Base-by-base conservation (phyloP, 2,888 invertebrate species). In the Drosophila tanythrix region DNA sequence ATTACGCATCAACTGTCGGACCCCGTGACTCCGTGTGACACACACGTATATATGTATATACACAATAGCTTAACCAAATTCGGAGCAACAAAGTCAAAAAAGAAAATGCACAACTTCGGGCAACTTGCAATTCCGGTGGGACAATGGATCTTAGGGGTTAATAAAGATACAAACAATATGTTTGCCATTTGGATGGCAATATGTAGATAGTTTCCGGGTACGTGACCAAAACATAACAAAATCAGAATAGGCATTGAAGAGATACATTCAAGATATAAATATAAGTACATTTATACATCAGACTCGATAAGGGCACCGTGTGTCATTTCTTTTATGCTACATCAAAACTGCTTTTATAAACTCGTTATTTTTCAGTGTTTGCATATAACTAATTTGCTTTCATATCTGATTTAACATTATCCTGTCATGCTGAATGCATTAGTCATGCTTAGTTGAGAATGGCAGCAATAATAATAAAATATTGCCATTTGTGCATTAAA, bases 1-100 rank as follows among this genome's bases (percentile, higher is more conserved):
- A 84, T 84, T 89, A 88, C 85, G 74, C 76, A 76, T 72, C 90
- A 84, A 79, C 72, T 88, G 85, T 68, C 88, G 33, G 33, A 11
- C 3, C 33, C 10, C 33, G 33, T 33, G 18, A 27, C 3, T 63
- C 52, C 29, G 35, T 8, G 46, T 18, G 10, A 38, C 46, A 38
- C 21, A 56, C 52, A 55, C 43, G 52, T 48, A 56, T 43, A 67
- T 25, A n/a, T n/a, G n/a, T n/a, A 53, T 10, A 51, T 25, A 55
- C 27, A 50, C 18, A 52, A 50, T 33, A 64, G 57, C 60, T 63
- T 68, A 81, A 75, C 62, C 64, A 83, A 83, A 86, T 77, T 74
- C 51, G 62, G 59, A 65, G 73, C 74, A 70, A 48, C 58, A 53
- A 57, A 67, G 52, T 50, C 21, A 8, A 50, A 40, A 62, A 52